Evolutionary conservation across 2,797 vertebrate genomes (phyloP).

Genomic region (Galago senegalensis): DNA sequence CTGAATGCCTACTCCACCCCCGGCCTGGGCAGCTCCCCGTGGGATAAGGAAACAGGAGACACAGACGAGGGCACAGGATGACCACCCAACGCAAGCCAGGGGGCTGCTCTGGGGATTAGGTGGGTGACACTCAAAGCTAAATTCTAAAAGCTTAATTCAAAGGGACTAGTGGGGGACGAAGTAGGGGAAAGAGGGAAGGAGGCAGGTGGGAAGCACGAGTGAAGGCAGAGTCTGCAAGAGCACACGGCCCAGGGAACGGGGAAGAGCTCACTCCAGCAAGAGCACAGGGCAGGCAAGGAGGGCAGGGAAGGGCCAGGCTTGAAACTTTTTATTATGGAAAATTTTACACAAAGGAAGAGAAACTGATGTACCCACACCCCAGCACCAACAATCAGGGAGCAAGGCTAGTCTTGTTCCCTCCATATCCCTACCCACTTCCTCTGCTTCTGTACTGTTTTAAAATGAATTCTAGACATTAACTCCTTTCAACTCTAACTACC

Average conservation of each 20-base stretch:
- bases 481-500: not conserved
- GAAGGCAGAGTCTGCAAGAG: not conserved
- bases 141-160: not conserved
- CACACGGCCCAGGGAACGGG: fast-evolving
- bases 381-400: not conserved
- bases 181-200: not conserved
- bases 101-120: not conserved
- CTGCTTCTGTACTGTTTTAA: not conserved
- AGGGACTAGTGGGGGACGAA: not conserved
- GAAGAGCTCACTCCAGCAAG: fast-evolving
- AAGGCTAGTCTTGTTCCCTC: fast-evolving
- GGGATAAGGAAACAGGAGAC: not conserved
- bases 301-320: not conserved
- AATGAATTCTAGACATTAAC: not conserved
- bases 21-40: fast-evolving
- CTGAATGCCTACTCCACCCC: not conserved
- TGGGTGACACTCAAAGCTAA: not conserved
- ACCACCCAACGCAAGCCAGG: not conserved
- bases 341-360: not conserved
- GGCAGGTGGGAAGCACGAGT: not conserved
- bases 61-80: fast-evolving
- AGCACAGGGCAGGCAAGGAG: not conserved
- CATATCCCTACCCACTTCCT: not conserved
- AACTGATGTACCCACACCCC: fast-evolving
- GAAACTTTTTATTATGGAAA: not conserved